Evolutionary conservation across 2,113 vertebrate genomes (phyloP), one percentile per base, ranked within the genome.

Genomic region (Tragulus kanchil): DNA sequence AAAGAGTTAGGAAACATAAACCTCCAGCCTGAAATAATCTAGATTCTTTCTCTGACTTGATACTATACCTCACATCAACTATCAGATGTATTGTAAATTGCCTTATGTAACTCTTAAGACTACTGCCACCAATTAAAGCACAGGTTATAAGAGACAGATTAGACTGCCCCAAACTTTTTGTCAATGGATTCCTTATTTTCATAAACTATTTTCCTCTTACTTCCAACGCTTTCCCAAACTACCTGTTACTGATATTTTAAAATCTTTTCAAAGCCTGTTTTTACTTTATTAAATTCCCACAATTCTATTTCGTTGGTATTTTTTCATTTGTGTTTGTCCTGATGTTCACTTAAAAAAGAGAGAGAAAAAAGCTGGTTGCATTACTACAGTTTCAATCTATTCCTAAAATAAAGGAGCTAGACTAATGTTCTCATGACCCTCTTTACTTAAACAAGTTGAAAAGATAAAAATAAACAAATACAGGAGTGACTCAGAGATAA

Each of bases 381-480:
- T 90, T 73, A 52, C 8, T 19, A 93, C 45, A 48, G 14, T 92
- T n/a, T 86, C 82, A 61, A 79, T 17, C 28, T 71, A 71, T 45
- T 96, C 36, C 56, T 67, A 82, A 96, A 94, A 88, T 75, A 78
- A 88, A 95, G 15, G 71, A 58, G 54, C 90, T 59, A 75, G 17
- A 82, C 3, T 67, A 48, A 71, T 90, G 90, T 89, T 88, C 31
- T 97, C 25, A 64, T 67, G n/a, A 31, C 12, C 75, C 91, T 36
- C 5, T 95, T 86, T 93, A 89, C 1, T 81, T 92, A 64, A 88
- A 50, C 21, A 91, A 82, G 6, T 93, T 93, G 64, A 93, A 96
- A 97, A 84, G 64, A 52, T 75, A 90, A 96, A 95, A 61, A 89
- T n/a, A 96, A 97, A 90, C 26, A 96, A 93, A 89, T 71, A 7